Percentiles rank a stretch among this genome's conserved stretches.
phyloP scores from a whole-genome alignment of 2,888 invertebrate species.

The Hirudinaria manillensis region DNA sequence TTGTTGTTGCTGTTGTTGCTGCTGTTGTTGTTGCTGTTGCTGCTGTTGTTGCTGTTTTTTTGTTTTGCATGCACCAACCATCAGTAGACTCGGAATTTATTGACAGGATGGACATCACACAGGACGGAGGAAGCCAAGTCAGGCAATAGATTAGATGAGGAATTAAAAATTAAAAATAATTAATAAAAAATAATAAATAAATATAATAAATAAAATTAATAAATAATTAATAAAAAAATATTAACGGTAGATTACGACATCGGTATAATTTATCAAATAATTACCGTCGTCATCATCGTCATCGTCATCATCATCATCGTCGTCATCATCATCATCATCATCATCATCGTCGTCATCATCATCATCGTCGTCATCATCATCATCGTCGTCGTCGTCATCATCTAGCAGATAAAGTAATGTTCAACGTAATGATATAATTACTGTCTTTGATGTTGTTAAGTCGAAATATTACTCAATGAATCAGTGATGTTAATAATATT shows the following conservation, averaged over 20 bases:
- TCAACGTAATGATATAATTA: neutral
- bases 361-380: slow-evolving; percentile 8
- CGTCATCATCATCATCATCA: slow-evolving; percentile 10
- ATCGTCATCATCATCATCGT: slow-evolving; percentile 8
- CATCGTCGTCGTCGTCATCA: neutral
- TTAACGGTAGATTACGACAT: neutral
- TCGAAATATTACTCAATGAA: neutral
- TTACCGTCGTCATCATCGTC: slow-evolving; percentile 16
- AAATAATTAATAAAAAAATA: neutral
- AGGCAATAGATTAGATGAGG: no score
- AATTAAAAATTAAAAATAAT: no score
- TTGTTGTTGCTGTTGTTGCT: neutral
- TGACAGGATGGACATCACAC: no score
- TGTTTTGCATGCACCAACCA: no score
- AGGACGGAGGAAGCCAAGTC: no score
- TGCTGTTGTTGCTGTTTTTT: no score
- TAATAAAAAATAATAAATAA: no score
- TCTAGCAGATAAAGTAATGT: neutral
- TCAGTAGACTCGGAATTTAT: no score
- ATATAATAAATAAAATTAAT: no score
- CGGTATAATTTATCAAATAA: neutral
- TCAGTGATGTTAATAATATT: neutral
- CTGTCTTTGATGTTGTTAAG: neutral
- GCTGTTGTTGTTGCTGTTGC: neutral
- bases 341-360: slow-evolving; percentile 7